These are phyloP conservation scores for Anoplophora glabripennis DNA, from an alignment of 1,140 invertebrate genomes.

Conservation along the genomic window DNA sequence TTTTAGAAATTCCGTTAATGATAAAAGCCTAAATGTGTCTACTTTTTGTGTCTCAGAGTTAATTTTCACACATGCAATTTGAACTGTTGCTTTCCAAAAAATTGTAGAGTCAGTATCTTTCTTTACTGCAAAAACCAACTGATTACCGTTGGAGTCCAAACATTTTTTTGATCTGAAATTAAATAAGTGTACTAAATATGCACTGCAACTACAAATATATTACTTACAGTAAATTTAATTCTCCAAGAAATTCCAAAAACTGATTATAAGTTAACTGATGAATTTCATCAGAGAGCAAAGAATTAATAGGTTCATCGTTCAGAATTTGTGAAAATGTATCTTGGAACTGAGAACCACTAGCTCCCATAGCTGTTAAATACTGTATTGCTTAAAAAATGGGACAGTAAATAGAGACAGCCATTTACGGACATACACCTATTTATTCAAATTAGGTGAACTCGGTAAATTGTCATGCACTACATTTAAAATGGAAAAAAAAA, in stretches of 20 bases:
- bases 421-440: too few relatives aligned
- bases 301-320: conserved; percentile 32
- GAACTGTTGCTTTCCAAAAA: conserved; percentile 67
- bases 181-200: conserved; percentile 19
- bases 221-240: conserved; percentile 43
- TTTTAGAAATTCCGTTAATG: conserved; percentile 60
- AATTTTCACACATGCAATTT: conserved; percentile 65
- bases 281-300: conserved; percentile 40
- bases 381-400: too few relatives aligned
- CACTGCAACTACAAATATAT: not conserved
- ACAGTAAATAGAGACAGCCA: too few relatives aligned
- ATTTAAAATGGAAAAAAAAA: too few relatives aligned
- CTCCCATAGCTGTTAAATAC: conserved; percentile 30
- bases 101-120: conserved; percentile 61
- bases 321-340: conserved; percentile 34
- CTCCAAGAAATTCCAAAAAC: conserved; percentile 36
- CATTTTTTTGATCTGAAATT: conserved; percentile 59
- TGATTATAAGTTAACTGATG: conserved; percentile 38
- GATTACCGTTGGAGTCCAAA: conserved; percentile 59
- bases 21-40: conserved; percentile 57
- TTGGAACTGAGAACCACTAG: conserved; percentile 34
- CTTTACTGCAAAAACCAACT: conserved; percentile 64
- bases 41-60: conserved; percentile 53
- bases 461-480: too few relatives aligned
- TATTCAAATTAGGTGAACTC: too few relatives aligned